phyloP scores from a whole-genome alignment of 2,797 vertebrate genomes.

The Tokudaia tokunoshimensis region DNA sequence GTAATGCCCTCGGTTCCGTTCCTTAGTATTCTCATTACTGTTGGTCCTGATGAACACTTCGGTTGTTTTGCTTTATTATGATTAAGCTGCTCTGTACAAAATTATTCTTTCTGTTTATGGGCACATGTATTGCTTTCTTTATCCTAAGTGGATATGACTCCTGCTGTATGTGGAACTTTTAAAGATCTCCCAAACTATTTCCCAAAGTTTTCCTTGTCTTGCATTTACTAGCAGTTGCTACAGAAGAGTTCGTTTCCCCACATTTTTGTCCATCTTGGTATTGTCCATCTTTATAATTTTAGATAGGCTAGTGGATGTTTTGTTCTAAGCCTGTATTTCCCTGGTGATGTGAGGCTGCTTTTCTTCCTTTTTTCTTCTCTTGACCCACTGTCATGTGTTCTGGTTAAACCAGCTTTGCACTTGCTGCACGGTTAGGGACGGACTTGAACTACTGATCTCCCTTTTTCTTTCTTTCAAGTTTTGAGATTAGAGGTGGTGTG shows the following conservation, averaged over 20 bases:
- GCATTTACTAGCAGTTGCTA: not conserved
- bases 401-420: not conserved
- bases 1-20: not conserved
- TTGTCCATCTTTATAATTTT: constrained; percentile 16
- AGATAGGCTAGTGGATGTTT: not conserved
- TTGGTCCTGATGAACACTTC: not conserved
- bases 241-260: not conserved
- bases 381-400: too few relatives aligned
- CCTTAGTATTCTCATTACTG: constrained; percentile 17
- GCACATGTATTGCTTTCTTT: constrained; percentile 11
- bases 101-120: not conserved
- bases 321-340: not conserved
- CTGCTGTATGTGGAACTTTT: not conserved
- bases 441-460: not conserved
- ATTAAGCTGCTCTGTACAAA: constrained; percentile 50
- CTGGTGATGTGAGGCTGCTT: not conserved
- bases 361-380: not conserved
- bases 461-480: not conserved
- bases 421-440: not conserved
- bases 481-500: not conserved
- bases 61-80: constrained; percentile 18
- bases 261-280: not conserved
- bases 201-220: not conserved
- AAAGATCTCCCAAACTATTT: not conserved
- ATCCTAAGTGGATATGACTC: not conserved